phyloP scores from a whole-genome alignment of 2,888 invertebrate species.

The Sylvicola fuscatus region DNA sequence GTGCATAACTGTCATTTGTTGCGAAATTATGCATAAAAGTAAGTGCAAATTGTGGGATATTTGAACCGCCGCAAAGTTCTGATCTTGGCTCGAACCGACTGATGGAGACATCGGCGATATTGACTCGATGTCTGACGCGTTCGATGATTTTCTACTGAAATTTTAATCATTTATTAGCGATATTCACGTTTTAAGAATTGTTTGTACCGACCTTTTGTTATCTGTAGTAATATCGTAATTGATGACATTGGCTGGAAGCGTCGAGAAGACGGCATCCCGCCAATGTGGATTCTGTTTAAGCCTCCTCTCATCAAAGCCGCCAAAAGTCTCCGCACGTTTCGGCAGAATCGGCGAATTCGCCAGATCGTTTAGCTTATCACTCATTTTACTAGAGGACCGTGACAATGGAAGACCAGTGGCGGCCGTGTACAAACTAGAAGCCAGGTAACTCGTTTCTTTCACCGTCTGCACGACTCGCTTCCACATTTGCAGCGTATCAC shows the following conservation, averaged over 20 bases:
- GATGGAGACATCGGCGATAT: no score
- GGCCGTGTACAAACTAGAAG: conserved; percentile 48
- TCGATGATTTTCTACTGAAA: no score
- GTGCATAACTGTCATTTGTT: conserved; percentile 66
- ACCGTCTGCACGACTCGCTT: conserved; percentile 43
- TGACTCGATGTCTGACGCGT: no score
- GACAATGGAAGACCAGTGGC: conserved; percentile 52
- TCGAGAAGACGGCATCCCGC: conserved; percentile 29
- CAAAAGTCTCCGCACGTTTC: conserved; percentile 87
- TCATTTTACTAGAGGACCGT: conserved; percentile 82
- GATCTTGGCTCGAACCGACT: no score
- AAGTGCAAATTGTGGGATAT: conserved; percentile 76
- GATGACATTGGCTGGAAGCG: conserved; percentile 10
- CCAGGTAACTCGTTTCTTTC: conserved; percentile 55
- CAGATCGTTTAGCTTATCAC: conserved; percentile 65
- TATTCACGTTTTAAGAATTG: no score
- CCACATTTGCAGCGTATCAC: conserved; percentile 60
- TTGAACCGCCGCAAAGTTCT: conserved; percentile 27
- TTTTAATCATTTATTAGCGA: no score
- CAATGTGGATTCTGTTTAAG: conserved; percentile 19
- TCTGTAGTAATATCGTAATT: no score
- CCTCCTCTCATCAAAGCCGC: conserved; percentile 62
- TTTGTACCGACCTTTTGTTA: no score
- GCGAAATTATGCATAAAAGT: conserved; percentile 68
- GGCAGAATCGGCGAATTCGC: conserved; percentile 76